These are phyloP conservation scores for Perithous albicinctus DNA, from an alignment of 2,888 invertebrate genomes.

Conservation along the genomic window DNA sequence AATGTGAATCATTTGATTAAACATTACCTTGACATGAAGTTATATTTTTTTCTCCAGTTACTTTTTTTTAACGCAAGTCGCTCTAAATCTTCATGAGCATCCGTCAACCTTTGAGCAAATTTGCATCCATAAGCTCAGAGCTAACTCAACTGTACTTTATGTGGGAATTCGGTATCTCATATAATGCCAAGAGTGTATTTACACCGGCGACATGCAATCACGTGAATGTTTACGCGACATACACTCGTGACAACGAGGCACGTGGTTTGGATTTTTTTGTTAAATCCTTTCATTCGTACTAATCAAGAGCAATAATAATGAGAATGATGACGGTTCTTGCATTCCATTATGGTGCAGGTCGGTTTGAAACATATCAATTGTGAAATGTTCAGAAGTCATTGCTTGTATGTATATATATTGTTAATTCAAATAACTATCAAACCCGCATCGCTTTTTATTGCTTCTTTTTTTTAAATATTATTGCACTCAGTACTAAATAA, in stretches of 20 bases:
- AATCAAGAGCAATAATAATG: slow-evolving; percentile 60
- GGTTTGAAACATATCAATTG: slow-evolving; percentile 15
- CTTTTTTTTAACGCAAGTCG: background rate
- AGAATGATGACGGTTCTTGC: slow-evolving; percentile 8
- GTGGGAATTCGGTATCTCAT: slow-evolving; percentile 56
- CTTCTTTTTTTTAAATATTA: background rate
- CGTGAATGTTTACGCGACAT: slow-evolving; percentile 42
- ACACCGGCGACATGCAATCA: slow-evolving; percentile 40
- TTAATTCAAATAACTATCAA: slow-evolving; percentile 41
- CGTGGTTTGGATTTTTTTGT: slow-evolving; percentile 53
- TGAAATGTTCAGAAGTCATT: slow-evolving; percentile 47
- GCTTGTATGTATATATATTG: slow-evolving; percentile 1
- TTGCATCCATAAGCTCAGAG: background rate
- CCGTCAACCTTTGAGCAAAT: background rate
- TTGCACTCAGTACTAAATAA: background rate
- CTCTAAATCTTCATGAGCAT: background rate
- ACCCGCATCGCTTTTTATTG: background rate
- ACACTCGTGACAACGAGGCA: slow-evolving; percentile 60
- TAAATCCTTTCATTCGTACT: slow-evolving; percentile 47
- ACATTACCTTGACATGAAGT: too few species aligned
- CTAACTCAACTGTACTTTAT: background rate
- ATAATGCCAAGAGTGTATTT: slow-evolving; percentile 28
- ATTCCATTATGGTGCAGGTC: background rate
- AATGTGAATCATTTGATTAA: too few species aligned
- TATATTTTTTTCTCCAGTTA: background rate